Percentiles rank a stretch among this genome's conserved stretches.
phyloP scores from a whole-genome alignment of 1,140 invertebrate species.

The Dreissena polymorpha region DNA sequence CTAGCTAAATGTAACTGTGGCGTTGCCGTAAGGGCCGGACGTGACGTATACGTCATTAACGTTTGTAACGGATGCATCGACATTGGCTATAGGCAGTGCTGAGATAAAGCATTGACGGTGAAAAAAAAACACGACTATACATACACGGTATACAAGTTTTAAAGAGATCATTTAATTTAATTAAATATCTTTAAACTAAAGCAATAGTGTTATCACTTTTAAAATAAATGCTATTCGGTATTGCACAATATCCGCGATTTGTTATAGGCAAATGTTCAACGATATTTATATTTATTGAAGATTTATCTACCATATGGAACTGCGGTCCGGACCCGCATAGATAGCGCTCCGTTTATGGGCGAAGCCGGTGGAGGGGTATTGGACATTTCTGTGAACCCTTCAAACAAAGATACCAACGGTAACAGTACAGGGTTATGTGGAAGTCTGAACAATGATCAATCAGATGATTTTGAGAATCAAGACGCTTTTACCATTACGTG shows the following conservation, averaged over 20 bases:
- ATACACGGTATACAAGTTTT: conserved; percentile 14
- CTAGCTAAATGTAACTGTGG: conserved; percentile 37
- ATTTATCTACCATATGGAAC: conserved; percentile 47
- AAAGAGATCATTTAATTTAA: neutral
- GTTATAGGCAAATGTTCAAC: too few relatives aligned
- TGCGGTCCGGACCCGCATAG: conserved; percentile 31
- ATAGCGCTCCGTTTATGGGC: conserved; percentile 27
- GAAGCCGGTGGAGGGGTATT: conserved; percentile 24
- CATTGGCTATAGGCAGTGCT: conserved; percentile 36
- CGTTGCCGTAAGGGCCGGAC: conserved; percentile 18
- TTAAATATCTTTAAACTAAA: neutral
- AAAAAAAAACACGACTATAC: conserved; percentile 22
- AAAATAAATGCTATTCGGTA: too few relatives aligned
- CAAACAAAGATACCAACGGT: conserved; percentile 23
- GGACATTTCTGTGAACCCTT: conserved; percentile 27
- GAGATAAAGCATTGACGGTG: neutral
- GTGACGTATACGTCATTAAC: conserved; percentile 31
- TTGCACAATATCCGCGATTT: too few relatives aligned
- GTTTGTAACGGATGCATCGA: conserved; percentile 11
- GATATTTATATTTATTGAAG: neutral
- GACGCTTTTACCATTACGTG: conserved; percentile 11
- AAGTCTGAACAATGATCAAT: conserved; percentile 11
- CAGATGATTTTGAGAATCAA: conserved; percentile 29
- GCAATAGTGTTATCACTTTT: neutral
- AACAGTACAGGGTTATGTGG: conserved; percentile 39